These are phyloP conservation scores for Hyposmocoma kahamanoa DNA, from an alignment of 1,140 invertebrate genomes.

Conservation along the genomic window DNA sequence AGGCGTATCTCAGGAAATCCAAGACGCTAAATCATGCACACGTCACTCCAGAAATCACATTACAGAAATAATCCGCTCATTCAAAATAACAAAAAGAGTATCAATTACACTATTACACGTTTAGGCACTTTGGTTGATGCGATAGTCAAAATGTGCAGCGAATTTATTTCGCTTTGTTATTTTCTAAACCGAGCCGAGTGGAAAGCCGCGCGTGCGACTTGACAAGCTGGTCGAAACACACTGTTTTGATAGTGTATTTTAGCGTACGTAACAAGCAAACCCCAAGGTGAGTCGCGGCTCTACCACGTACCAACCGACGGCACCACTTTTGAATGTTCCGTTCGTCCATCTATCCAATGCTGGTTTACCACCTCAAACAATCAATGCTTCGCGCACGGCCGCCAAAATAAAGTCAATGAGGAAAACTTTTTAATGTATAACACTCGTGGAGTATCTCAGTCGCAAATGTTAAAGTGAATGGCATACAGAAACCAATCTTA, in stretches of 20 bases:
- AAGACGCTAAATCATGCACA: constrained; percentile 18
- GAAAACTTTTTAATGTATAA: background rate
- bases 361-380: constrained; percentile 8
- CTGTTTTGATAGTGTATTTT: constrained; percentile 66
- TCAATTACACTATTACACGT: background rate
- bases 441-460: background rate
- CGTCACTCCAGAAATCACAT: constrained; percentile 26
- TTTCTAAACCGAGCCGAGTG: background rate
- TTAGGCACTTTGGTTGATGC: constrained; percentile 11
- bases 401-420: background rate
- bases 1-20: constrained; percentile 30
- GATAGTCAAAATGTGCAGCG: background rate
- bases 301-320: constrained; percentile 30
- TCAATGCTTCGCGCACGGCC: background rate
- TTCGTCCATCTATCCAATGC: constrained; percentile 16
- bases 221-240: constrained; percentile 31
- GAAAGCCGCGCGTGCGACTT: constrained; percentile 29
- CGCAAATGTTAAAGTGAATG: constrained; percentile 15
- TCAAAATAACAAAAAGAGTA: background rate
- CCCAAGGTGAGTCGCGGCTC: constrained; percentile 52
- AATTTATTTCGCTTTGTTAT: constrained; percentile 15
- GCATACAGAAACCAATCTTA: constrained; percentile 6
- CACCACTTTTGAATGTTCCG: constrained; percentile 24
- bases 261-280: constrained; percentile 49
- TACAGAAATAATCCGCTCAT: constrained; percentile 19